Conservation (phyloP, 2,797 vertebrate genomes). For the Galaxias olidus region DNA sequence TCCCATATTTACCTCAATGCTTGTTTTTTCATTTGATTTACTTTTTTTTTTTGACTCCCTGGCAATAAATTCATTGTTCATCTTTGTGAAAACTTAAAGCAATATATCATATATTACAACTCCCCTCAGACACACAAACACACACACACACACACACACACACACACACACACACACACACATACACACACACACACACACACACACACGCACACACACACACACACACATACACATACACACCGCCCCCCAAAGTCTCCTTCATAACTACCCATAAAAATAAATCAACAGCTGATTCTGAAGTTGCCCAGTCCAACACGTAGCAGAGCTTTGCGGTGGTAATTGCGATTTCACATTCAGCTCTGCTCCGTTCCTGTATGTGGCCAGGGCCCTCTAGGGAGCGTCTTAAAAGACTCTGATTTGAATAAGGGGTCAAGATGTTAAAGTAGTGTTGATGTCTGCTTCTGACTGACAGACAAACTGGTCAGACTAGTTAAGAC, state of each 20-base stretch:
- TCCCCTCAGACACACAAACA: no score
- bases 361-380: neutral
- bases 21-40: conserved; percentile 6
- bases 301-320: neutral
- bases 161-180: no score
- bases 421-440: neutral
- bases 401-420: neutral
- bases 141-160: no score
- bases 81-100: neutral
- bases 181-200: no score
- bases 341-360: conserved; percentile 2
- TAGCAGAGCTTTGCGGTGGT: neutral
- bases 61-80: conserved; percentile 6
- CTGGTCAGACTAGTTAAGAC: neutral
- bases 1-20: conserved; percentile 11
- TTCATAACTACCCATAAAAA: neutral
- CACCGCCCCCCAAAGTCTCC: neutral
- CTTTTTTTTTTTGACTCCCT: conserved; percentile 11
- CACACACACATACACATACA: no score
- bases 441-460: neutral
- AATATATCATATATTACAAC: no score
- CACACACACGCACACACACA: no score
- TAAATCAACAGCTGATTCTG: neutral
- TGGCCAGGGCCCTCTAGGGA: neutral
- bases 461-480: conserved; percentile 1